These are phyloP conservation scores for Geococcyx californianus DNA, from an alignment of 2,113 vertebrate species.

Conservation along the genomic window DNA sequence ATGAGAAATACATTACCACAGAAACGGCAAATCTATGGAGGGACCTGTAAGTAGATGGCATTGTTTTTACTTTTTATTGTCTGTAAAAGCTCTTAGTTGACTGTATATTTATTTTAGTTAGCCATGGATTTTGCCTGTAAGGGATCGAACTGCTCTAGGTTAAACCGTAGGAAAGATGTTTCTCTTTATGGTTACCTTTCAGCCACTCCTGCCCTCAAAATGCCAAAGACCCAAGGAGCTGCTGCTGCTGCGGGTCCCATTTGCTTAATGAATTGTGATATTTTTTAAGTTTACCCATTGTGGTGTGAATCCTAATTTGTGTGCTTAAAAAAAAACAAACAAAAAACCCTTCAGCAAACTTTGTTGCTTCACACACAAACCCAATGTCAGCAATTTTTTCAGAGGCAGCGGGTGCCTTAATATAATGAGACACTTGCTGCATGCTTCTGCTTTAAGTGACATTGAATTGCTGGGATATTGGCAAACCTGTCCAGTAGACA, in stretches of 20 bases:
- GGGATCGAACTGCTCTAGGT: background rate
- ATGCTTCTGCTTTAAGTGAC: background rate
- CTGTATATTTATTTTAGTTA: background rate
- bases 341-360: background rate
- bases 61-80: background rate
- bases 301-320: background rate
- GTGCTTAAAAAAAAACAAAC: background rate
- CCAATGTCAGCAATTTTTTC: background rate
- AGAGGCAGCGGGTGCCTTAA: background rate
- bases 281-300: background rate
- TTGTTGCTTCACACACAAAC: background rate
- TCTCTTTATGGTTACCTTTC: background rate
- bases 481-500: constrained; percentile 4
- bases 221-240: background rate
- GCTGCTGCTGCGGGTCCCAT: background rate
- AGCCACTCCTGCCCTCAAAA: background rate
- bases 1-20: background rate
- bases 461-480: constrained; percentile 26
- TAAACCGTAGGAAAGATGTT: background rate
- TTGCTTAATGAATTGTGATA: background rate
- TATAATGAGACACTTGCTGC: constrained; percentile 17
- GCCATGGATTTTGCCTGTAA: background rate
- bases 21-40: background rate
- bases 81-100: background rate
- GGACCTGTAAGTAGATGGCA: background rate